Evolutionary conservation across 2,888 invertebrate species (phyloP).

Genomic region (Uloborus plumipes): DNA sequence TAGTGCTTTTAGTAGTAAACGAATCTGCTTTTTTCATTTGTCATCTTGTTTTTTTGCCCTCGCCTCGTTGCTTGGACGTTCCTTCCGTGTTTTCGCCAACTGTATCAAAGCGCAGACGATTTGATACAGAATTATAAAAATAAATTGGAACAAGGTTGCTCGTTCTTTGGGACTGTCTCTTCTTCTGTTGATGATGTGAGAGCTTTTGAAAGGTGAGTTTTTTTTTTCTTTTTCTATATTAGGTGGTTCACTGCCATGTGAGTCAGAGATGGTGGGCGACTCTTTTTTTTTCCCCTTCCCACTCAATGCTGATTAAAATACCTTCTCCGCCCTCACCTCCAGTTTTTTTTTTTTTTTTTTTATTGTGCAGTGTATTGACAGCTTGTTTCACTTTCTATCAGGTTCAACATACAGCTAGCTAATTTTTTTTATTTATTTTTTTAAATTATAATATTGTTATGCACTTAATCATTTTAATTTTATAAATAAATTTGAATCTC

Average conservation of each 20-base stretch:
- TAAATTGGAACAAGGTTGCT: not conserved
- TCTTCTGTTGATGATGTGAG: constrained; percentile 32
- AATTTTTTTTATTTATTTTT: no score
- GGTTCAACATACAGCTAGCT: no score
- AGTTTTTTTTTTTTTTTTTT: no score
- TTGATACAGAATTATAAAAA: constrained; percentile 16
- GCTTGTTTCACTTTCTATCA: no score
- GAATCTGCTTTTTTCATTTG: constrained; percentile 9
- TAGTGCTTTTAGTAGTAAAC: constrained; percentile 12
- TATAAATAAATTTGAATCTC: no score
- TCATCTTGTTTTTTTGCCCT: constrained; percentile 17
- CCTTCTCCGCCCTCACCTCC: constrained; percentile 25
- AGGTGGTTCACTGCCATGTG: constrained; percentile 16
- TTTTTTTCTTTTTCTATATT: constrained; percentile 10
- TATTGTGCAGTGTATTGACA: no score
- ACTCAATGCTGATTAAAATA: constrained; percentile 14
- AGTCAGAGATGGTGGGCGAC: constrained; percentile 38
- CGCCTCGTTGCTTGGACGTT: constrained; percentile 3
- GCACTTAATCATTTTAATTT: no score
- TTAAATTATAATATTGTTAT: no score
- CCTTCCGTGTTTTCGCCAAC: constrained; percentile 3
- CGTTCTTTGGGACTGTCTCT: constrained; percentile 25
- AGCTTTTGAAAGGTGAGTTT: constrained; percentile 30
- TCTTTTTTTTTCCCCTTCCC: constrained; percentile 21
- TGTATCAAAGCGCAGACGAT: constrained; percentile 19